Evolutionary conservation across 2,888 invertebrate genomes (phyloP), one percentile per base, ranked within the genome.

Genomic region (Tholera decimalis): DNA sequence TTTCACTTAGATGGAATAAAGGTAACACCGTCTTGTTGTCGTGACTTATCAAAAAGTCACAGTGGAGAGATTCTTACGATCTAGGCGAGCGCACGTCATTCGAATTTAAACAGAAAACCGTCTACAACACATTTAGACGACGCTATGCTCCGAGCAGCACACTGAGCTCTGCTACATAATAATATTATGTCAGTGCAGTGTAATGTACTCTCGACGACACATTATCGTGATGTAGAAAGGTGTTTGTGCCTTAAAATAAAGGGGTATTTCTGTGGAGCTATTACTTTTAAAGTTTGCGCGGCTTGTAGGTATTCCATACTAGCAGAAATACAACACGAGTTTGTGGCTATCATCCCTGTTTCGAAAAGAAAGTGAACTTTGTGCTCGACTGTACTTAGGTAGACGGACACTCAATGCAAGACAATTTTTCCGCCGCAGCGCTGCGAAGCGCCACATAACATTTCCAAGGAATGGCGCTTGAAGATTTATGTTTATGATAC

Each of bases 401-500:
- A 63, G 69, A 77, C 66, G 71, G 55, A 59, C 71, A 66, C 67
- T 74, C 73, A 72, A 68, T 71, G 79, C 76, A 73, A 80, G 82
- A 83, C 84, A 79, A 83, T 85, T 87, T 85, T 84, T 86, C 84
- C 77, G 71, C 65, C 73, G 78, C 76, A 73, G 41, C 74, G 72
- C 75, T 74, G 79, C 82, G 83, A 83, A 86, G 84, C 85, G 80
- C 83, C 85, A 83, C 83, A 83, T 83, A 80, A 85, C 85, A 85
- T 86, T 87, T 83, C 82, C 81, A 82, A 79, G 82, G 82, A 88
- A 87, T 82, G 80, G 79, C 73, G 80, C 83, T 75, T 77, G 60
- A 83, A 88, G 88, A 89, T 90, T 90, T 90, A 88, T 87, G 83
- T 88, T 88, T 89, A 90, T 88, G 84, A 88, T 86, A 86, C 84